Percentiles rank a stretch among this genome's conserved stretches.
Evolutionary conservation across 2,797 vertebrate species (phyloP).

Genomic region (Myotis pilosus): DNA sequence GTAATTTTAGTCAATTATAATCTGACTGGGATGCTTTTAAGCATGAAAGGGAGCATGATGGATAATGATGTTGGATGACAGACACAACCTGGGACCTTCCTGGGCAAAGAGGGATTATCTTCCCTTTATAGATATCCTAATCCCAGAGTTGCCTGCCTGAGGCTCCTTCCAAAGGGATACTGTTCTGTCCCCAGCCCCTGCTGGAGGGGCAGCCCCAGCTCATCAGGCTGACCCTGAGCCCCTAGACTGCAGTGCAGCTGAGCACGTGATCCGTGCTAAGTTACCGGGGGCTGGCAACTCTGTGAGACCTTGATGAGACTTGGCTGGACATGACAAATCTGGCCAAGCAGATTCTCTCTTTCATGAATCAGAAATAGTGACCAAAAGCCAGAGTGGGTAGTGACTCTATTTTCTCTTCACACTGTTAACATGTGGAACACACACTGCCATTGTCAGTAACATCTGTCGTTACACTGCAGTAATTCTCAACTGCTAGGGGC

Average conservation of each 20-base stretch:
- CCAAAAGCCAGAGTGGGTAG: background rate
- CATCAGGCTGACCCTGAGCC: background rate
- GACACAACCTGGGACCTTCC: background rate
- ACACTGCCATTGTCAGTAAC: background rate
- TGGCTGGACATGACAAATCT: background rate
- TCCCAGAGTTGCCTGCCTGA: background rate
- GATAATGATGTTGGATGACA: background rate
- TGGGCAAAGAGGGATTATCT: background rate
- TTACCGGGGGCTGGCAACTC: background rate
- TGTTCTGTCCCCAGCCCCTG: background rate
- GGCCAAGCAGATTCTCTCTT: conserved; percentile 21
- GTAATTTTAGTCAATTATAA: background rate
- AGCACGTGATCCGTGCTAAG: background rate
- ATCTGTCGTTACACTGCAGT: background rate
- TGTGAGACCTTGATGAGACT: background rate
- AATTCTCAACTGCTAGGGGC: background rate
- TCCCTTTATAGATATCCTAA: background rate
- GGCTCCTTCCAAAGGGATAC: background rate
- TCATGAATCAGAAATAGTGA: background rate
- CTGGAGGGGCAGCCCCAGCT: background rate
- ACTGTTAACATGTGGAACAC: background rate
- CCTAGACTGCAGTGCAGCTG: background rate
- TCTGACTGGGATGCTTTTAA: background rate
- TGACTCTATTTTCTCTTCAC: background rate
- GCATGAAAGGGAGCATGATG: background rate